These are phyloP conservation scores for Rhizoglyphus robini DNA, from an alignment of 1,140 invertebrate species.

Conservation along the genomic window DNA sequence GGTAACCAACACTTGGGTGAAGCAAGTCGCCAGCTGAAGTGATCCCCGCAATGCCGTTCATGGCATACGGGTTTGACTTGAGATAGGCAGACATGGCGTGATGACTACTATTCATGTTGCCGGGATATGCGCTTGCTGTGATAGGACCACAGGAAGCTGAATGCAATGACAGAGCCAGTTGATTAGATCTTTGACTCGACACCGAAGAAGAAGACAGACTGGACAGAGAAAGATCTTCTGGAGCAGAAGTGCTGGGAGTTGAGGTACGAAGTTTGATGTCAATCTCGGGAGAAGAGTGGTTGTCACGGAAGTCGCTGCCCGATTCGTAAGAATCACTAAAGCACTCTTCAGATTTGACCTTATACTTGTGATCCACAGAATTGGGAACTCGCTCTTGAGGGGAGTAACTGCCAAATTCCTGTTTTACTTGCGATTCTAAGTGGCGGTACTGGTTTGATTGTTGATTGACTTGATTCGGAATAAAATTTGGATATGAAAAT, in stretches of 20 bases:
- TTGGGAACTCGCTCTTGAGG: not conserved
- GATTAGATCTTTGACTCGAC: not conserved
- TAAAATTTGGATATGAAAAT: not conserved
- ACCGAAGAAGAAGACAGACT: not conserved
- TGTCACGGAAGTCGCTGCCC: not conserved
- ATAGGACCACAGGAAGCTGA: not conserved
- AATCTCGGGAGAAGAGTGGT: not conserved
- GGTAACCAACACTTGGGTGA: conserved; percentile 36
- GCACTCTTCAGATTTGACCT: not conserved
- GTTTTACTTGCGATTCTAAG: not conserved
- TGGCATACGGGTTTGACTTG: conserved; percentile 33
- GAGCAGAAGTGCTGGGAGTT: conserved; percentile 1
- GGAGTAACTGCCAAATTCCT: not conserved
- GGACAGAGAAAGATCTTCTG: not conserved
- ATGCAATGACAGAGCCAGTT: too few species aligned
- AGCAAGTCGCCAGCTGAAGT: conserved; percentile 34
- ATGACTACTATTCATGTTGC: conserved; percentile 15
- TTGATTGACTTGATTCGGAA: not conserved
- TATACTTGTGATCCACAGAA: not conserved
- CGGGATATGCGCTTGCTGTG: not conserved
- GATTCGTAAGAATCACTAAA: conserved; percentile 16
- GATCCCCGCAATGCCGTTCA: conserved; percentile 35
- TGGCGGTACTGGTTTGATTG: not conserved
- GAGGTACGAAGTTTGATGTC: not conserved
- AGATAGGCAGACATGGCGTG: conserved; percentile 33